These are phyloP conservation scores for Acronicta alni DNA, from an alignment of 2,888 invertebrate genomes.

Conservation along the genomic window DNA sequence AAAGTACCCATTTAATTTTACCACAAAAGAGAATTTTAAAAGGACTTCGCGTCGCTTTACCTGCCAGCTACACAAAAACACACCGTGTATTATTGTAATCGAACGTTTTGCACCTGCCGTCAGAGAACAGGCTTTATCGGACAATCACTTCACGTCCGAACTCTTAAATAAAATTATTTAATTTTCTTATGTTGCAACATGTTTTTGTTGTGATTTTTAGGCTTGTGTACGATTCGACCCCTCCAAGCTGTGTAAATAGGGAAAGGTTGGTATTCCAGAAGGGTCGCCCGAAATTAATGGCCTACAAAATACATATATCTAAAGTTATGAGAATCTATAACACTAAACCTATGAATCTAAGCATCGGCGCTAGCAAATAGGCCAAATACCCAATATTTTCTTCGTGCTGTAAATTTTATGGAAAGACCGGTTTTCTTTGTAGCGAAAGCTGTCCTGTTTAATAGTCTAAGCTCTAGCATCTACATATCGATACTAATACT, in stretches of 20 bases:
- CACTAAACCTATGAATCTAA: conserved; percentile 2
- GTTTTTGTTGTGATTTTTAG: conserved; percentile 13
- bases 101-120: conserved; percentile 77
- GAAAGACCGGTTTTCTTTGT: conserved; percentile 61
- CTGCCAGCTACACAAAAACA: conserved; percentile 66
- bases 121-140: conserved; percentile 53
- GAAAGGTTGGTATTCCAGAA: conserved; percentile 68
- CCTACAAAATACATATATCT: conserved; percentile 30
- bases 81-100: conserved; percentile 66
- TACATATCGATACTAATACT: conserved; percentile 39
- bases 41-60: conserved; percentile 59
- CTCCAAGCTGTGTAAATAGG: conserved; percentile 59
- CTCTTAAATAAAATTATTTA: conserved; percentile 6
- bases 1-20: conserved; percentile 1
- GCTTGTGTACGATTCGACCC: conserved; percentile 52
- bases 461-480: conserved; percentile 24
- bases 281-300: conserved; percentile 55
- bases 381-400: conserved; percentile 40
- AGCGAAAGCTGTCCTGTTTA: conserved; percentile 58
- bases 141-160: conserved; percentile 19
- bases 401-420: conserved; percentile 50
- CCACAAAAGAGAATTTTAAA: conserved; percentile 16
- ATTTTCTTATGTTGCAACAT: conserved; percentile 6
- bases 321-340: neutral
- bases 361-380: conserved; percentile 19